Evolutionary conservation across 2,113 vertebrate species (phyloP).

Genomic region (Zosterops pallidus): DNA sequence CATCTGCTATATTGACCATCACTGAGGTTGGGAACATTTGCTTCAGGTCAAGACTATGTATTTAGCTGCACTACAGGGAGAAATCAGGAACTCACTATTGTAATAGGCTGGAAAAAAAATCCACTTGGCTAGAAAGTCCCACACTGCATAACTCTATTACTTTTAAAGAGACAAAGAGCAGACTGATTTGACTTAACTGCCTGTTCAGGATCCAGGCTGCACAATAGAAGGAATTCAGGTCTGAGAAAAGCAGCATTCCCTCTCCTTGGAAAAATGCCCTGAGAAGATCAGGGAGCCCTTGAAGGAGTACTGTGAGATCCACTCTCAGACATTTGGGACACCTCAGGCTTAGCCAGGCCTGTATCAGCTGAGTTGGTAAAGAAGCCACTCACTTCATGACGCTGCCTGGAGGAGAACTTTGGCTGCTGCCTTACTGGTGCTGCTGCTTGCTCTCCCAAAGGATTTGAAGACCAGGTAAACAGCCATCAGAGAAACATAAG

Average conservation of each 20-base stretch:
- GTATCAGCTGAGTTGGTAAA: neutral
- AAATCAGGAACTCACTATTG: conserved; percentile 22
- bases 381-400: neutral
- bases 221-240: neutral
- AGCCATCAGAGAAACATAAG: neutral
- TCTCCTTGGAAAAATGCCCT: neutral
- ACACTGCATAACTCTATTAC: neutral
- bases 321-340: fast-evolving
- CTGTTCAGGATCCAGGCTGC: neutral
- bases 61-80: conserved; percentile 31
- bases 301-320: neutral
- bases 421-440: neutral
- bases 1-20: conserved; percentile 40
- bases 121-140: neutral
- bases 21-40: conserved; percentile 8
- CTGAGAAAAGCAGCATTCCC: neutral
- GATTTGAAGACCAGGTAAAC: neutral
- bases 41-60: neutral
- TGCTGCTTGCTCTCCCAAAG: neutral
- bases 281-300: neutral
- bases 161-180: neutral
- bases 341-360: neutral
- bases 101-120: conserved; percentile 7
- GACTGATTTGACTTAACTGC: neutral
- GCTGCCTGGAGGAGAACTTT: neutral